Percentiles rank a stretch among this genome's conserved stretches.
These are phyloP conservation scores for Bombus affinis DNA, from an alignment of 1,140 invertebrate genomes.

Conservation along the genomic window DNA sequence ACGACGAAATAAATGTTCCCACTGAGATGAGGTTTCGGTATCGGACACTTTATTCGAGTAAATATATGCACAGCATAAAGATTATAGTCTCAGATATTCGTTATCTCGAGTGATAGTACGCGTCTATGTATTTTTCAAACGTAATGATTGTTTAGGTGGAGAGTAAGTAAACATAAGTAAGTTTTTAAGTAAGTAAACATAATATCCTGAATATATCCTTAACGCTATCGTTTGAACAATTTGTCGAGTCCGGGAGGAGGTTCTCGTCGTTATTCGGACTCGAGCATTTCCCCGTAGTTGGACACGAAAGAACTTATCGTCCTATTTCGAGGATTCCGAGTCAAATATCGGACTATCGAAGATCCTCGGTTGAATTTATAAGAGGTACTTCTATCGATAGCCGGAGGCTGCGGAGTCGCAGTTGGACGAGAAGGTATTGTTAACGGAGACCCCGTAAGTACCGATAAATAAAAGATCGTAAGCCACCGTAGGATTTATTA, in stretches of 20 bases:
- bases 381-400: slow-evolving; percentile 46
- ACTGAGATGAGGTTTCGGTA: too few species aligned
- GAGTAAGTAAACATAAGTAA: not conserved
- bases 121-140: too few species aligned
- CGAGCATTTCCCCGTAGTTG: slow-evolving; percentile 25
- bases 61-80: not conserved
- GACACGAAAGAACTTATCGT: slow-evolving; percentile 42
- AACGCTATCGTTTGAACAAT: not conserved
- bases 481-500: slow-evolving; percentile 53
- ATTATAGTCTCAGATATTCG: too few species aligned
- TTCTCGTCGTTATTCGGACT: not conserved
- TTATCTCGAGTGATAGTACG: too few species aligned
- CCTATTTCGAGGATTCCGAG: slow-evolving; percentile 47
- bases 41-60: not conserved
- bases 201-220: too few species aligned
- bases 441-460: slow-evolving; percentile 57
- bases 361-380: slow-evolving; percentile 56
- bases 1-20: not conserved
- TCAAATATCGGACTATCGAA: slow-evolving; percentile 38
- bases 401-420: slow-evolving; percentile 10
- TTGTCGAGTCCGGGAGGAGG: not conserved
- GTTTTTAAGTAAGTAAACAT: not conserved
- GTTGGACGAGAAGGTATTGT: slow-evolving; percentile 49
- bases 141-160: too few species aligned
- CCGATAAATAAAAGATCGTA: slow-evolving; percentile 62